phyloP scores from a whole-genome alignment of 2,888 invertebrate species.

The Colletes collaris region DNA sequence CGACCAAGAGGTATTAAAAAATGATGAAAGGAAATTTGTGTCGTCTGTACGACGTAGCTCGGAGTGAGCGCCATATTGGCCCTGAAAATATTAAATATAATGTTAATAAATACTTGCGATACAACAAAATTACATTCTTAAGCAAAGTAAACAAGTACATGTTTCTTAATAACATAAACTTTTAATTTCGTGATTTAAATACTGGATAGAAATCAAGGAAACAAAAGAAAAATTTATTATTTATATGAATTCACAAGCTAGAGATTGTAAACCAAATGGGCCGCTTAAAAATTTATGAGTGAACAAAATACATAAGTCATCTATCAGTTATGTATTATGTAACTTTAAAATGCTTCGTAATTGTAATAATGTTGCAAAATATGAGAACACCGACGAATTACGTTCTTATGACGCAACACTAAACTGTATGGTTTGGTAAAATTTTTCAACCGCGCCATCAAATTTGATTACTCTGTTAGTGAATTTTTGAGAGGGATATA shows the following conservation, averaged over 20 bases:
- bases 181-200: neutral
- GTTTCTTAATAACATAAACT: neutral
- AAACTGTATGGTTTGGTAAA: conserved; percentile 18
- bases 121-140: neutral
- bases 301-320: neutral
- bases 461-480: neutral
- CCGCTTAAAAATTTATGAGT: neutral
- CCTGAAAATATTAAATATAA: conserved; percentile 84
- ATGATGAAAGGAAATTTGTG: conserved; percentile 83
- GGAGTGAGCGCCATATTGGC: conserved; percentile 92
- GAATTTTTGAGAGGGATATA: neutral
- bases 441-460: neutral
- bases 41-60: conserved; percentile 87
- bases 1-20: conserved; percentile 72
- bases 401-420: conserved; percentile 60
- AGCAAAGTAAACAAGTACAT: neutral
- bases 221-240: neutral
- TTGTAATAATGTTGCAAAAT: conserved; percentile 1
- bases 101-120: neutral
- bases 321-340: neutral
- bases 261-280: neutral
- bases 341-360: conserved; percentile 4
- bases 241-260: neutral
- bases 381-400: neutral
- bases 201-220: neutral